Conservation (phyloP, 2,888 invertebrate species). For the Habroteleia sp. region DNA sequence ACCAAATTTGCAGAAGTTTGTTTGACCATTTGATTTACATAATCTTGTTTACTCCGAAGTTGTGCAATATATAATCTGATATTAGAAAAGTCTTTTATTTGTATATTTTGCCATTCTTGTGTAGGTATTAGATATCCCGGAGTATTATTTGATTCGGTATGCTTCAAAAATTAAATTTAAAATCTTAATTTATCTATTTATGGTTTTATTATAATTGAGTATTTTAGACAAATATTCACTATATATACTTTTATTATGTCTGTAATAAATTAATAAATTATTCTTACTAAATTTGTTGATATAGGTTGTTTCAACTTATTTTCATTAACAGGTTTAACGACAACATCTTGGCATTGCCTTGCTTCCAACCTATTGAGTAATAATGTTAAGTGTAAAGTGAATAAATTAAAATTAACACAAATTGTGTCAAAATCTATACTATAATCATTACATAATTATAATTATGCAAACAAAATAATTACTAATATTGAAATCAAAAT, state of each 20-base stretch:
- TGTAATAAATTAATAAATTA: constrained; percentile 4
- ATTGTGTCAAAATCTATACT: too few relatives aligned
- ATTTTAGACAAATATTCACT: too few relatives aligned
- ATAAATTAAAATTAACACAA: too few relatives aligned
- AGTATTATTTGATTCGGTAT: constrained; percentile 81
- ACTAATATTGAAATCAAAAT: neutral
- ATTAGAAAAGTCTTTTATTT: constrained; percentile 86
- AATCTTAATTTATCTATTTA: too few relatives aligned
- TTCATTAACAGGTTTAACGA: constrained; percentile 74
- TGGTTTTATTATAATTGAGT: too few relatives aligned
- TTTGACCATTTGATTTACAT: constrained; percentile 46
- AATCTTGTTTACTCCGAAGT: constrained; percentile 70
- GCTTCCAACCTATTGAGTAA: constrained; percentile 77
- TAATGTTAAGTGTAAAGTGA: constrained; percentile 2
- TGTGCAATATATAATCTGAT: constrained; percentile 83
- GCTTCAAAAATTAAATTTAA: constrained; percentile 71
- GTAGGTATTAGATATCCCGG: constrained; percentile 81
- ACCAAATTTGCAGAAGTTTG: constrained; percentile 65
- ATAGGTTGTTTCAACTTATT: constrained; percentile 68
- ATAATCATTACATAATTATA: too few relatives aligned
- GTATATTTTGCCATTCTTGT: constrained; percentile 86
- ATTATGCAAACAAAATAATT: too few relatives aligned
- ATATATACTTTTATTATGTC: neutral
- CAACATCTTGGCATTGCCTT: constrained; percentile 73
- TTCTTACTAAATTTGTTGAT: constrained; percentile 69